These are phyloP conservation scores for Hystrix brachyura DNA, from an alignment of 2,113 vertebrate species.

Conservation along the genomic window DNA sequence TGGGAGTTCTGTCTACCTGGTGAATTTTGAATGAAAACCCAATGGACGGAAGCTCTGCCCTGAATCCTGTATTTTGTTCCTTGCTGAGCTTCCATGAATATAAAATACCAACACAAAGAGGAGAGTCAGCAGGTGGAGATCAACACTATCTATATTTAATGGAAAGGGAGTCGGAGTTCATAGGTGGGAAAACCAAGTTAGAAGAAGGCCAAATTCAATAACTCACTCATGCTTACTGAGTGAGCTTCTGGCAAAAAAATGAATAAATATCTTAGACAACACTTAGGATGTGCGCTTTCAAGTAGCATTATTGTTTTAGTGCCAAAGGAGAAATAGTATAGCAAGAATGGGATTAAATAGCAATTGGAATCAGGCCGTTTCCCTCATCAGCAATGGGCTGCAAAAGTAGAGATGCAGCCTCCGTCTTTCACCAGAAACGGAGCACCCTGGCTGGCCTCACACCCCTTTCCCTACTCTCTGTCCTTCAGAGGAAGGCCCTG, in stretches of 20 bases:
- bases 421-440: not conserved
- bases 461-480: not conserved
- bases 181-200: conserved; percentile 20
- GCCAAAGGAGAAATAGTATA: not conserved
- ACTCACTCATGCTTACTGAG: conserved; percentile 46
- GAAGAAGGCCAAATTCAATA: conserved; percentile 68
- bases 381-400: not conserved
- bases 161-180: conserved; percentile 65
- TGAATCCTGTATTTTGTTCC: conserved; percentile 79
- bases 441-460: not conserved
- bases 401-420: not conserved
- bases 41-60: conserved; percentile 57
- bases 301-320: conserved; percentile 35
- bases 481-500: not conserved
- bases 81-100: conserved; percentile 80
- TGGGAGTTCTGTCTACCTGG: conserved; percentile 66
- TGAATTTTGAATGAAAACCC: conserved; percentile 81
- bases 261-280: conserved; percentile 42
- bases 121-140: conserved; percentile 71
- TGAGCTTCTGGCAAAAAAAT: conserved; percentile 43
- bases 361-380: not conserved
- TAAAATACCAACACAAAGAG: conserved; percentile 71
- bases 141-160: conserved; percentile 81
- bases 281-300: conserved; percentile 48
- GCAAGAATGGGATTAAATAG: not conserved